Evolutionary conservation across 1,140 invertebrate species (phyloP).

Genomic region (Oedothorax gibbosus): DNA sequence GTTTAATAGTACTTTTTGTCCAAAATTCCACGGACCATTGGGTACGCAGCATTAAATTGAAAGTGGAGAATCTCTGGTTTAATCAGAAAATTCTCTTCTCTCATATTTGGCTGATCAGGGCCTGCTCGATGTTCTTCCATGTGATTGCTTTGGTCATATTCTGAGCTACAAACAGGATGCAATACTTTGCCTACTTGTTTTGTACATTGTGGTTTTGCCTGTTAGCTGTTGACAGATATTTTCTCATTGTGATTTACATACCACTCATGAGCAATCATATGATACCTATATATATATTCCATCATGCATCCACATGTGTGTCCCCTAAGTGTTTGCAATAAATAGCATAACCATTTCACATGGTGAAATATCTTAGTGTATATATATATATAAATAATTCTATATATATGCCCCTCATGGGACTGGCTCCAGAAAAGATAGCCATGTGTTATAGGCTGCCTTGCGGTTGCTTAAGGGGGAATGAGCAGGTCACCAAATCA

Average conservation of each 20-base stretch:
- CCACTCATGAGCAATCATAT: conserved; percentile 49
- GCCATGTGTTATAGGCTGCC: conserved; percentile 32
- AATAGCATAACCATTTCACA: conserved; percentile 38
- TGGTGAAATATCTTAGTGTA: conserved; percentile 21
- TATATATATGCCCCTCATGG: conserved; percentile 34
- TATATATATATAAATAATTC: conserved; percentile 18
- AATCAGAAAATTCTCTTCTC: not conserved
- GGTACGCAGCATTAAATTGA: too few relatives aligned
- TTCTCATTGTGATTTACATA: conserved; percentile 57
- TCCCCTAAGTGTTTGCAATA: conserved; percentile 52
- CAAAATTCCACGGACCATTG: too few relatives aligned
- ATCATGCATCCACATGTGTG: conserved; percentile 52
- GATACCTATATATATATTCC: conserved; percentile 34
- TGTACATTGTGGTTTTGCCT: conserved; percentile 40
- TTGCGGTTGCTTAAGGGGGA: not conserved
- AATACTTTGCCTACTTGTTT: conserved; percentile 55
- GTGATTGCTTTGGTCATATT: conserved; percentile 55
- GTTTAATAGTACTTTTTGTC: too few relatives aligned
- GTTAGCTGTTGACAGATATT: conserved; percentile 49
- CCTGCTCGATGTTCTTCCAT: conserved; percentile 43
- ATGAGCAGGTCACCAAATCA: not conserved
- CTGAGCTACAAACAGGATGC: conserved; percentile 35
- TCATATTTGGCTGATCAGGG: conserved; percentile 20
- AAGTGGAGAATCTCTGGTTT: too few relatives aligned
- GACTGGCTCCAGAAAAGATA: conserved; percentile 19